Conservation (phyloP, 1,140 invertebrate genomes). For the Drosophila baimaii region DNA sequence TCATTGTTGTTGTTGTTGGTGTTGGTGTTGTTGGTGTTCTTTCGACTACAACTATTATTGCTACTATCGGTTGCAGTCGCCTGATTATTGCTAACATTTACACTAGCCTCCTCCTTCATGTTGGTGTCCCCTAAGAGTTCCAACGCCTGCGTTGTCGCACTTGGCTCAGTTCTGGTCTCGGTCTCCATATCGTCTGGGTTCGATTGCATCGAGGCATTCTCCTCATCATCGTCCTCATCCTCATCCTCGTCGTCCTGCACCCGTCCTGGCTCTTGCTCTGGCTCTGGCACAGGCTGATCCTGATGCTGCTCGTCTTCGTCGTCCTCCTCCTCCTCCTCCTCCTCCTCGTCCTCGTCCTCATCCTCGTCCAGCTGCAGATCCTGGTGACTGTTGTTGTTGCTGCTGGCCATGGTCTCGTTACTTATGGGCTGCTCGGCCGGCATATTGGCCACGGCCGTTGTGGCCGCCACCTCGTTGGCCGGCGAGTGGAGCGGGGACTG, state of each 20-base stretch:
- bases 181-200: constrained; percentile 72
- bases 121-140: constrained; percentile 29
- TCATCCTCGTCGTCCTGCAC: constrained; percentile 23
- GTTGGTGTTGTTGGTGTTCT: constrained; percentile 56
- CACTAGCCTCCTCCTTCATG: constrained; percentile 68
- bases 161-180: constrained; percentile 64
- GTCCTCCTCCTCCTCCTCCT: constrained; percentile 39
- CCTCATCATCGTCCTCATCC: constrained; percentile 66
- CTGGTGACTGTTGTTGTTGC: constrained; percentile 32
- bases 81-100: constrained; percentile 79
- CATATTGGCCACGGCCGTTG: constrained; percentile 20
- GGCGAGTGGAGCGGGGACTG: constrained; percentile 75
- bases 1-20: constrained; percentile 50
- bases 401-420: constrained; percentile 22
- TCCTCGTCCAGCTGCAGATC: constrained; percentile 33
- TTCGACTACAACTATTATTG: constrained; percentile 76
- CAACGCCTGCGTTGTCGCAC: constrained; percentile 27
- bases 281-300: background rate
- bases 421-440: constrained; percentile 11
- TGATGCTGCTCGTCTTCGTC: too few relatives aligned
- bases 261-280: too few relatives aligned
- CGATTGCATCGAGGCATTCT: constrained; percentile 72
- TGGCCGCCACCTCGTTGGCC: constrained; percentile 31
- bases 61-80: constrained; percentile 57
- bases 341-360: constrained; percentile 24